Evolutionary conservation across 2,113 vertebrate genomes (phyloP).

Genomic region (Pandion haliaetus): DNA sequence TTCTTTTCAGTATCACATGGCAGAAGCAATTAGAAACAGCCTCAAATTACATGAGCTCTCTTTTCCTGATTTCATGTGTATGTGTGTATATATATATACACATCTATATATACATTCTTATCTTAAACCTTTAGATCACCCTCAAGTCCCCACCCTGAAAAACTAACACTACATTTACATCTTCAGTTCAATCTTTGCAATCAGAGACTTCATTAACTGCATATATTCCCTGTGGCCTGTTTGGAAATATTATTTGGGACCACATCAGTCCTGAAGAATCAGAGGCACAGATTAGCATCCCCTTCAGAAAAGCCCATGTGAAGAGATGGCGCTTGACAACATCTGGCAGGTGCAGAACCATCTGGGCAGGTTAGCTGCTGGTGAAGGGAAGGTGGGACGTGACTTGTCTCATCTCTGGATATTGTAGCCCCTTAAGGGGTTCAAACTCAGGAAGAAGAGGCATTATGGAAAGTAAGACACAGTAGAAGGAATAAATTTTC

Average conservation of each 20-base stretch:
- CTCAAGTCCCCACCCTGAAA: not conserved
- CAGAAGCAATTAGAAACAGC: not conserved
- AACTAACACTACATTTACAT: not conserved
- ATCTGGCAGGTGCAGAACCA: not conserved
- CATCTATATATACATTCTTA: not conserved
- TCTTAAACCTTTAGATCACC: not conserved
- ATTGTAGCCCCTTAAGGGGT: not conserved
- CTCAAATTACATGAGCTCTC: not conserved
- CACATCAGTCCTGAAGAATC: not conserved
- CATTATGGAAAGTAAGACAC: not conserved
- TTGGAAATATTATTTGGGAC: not conserved
- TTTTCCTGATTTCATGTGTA: not conserved
- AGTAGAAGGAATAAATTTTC: not conserved
- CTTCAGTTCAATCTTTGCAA: not conserved
- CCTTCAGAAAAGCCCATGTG: not conserved
- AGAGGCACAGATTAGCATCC: not conserved
- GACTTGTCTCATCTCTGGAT: not conserved
- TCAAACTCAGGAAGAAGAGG: not conserved
- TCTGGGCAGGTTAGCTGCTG: not conserved
- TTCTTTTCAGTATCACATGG: not conserved
- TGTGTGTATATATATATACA: fast-evolving
- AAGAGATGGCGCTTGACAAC: not conserved
- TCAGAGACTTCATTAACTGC: not conserved
- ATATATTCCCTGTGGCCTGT: not conserved
- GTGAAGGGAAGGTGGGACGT: not conserved